Percentiles rank a stretch among this genome's conserved stretches.
These are phyloP conservation scores for Otolemur crassicaudatus DNA, from an alignment of 2,797 vertebrate genomes.

Conservation along the genomic window DNA sequence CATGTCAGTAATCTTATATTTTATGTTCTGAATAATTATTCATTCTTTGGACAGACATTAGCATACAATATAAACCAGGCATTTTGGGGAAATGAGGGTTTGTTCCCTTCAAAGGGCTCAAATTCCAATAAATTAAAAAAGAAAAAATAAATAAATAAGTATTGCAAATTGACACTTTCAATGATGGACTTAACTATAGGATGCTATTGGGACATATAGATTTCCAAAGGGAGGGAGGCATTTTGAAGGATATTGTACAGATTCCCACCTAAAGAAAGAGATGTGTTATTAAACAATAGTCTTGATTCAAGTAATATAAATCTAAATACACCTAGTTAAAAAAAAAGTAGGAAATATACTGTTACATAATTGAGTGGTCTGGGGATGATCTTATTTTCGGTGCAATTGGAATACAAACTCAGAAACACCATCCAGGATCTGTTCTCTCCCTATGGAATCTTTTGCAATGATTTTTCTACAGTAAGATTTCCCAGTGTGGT, in stretches of 20 bases:
- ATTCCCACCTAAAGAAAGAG: neutral
- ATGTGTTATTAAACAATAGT: neutral
- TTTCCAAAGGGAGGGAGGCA: neutral
- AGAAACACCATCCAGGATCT: neutral
- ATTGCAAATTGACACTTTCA: neutral
- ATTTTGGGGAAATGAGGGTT: neutral
- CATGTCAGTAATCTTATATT: neutral
- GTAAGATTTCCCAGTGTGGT: neutral
- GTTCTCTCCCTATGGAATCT: neutral
- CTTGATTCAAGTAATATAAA: neutral
- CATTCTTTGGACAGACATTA: neutral
- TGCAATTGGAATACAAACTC: neutral
- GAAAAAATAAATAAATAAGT: neutral
- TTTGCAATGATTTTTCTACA: neutral
- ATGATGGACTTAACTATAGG: neutral
- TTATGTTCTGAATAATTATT: constrained; percentile 21
- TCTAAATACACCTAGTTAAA: neutral
- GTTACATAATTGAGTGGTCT: neutral
- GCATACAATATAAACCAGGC: neutral
- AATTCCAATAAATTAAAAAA: neutral
- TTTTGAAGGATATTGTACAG: neutral
- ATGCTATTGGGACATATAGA: neutral
- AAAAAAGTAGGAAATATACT: neutral
- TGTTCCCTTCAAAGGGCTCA: neutral
- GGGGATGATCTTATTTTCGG: neutral